Conservation (phyloP, 1,140 invertebrate genomes). For the Apocrypta bakeri region DNA sequence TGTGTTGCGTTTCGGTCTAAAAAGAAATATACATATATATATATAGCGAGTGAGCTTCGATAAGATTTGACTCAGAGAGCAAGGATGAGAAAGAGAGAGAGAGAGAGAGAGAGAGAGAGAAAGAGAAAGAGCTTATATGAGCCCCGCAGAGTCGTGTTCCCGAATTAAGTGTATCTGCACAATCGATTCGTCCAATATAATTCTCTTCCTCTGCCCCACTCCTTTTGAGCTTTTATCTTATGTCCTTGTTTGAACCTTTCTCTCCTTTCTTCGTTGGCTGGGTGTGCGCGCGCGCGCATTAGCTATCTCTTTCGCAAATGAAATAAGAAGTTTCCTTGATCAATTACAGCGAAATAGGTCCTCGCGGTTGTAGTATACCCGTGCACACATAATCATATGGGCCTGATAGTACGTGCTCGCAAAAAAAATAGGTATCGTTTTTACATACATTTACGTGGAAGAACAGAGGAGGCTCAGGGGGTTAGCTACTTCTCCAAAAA, state of each 20-base stretch:
- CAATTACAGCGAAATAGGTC: slow-evolving; percentile 24
- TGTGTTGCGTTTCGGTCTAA: not conserved
- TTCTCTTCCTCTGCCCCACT: slow-evolving; percentile 22
- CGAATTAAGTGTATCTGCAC: slow-evolving; percentile 43
- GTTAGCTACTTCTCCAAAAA: too few relatives aligned
- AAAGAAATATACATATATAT: not conserved
- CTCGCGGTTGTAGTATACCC: not conserved
- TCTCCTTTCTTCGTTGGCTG: not conserved
- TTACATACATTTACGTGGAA: too few relatives aligned
- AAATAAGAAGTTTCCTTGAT: slow-evolving; percentile 5
- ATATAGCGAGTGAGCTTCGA: not conserved
- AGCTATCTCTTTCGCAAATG: not conserved
- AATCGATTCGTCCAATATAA: slow-evolving; percentile 42
- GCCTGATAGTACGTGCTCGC: not conserved
- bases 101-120: too few relatives aligned
- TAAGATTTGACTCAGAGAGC: slow-evolving; percentile 29
- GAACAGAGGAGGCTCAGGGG: too few relatives aligned
- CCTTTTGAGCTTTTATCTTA: not conserved
- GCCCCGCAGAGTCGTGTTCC: slow-evolving; percentile 5
- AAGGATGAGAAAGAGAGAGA: not conserved
- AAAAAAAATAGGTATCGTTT: not conserved
- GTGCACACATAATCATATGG: slow-evolving; percentile 1
- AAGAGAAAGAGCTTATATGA: too few relatives aligned
- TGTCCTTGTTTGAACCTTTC: not conserved
- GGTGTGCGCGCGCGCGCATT: not conserved